A percentile compares a stretch with the other conserved stretches of the same genome.
These are phyloP conservation scores for Ligdia adustata DNA, from an alignment of 2,888 invertebrate species.

Conservation along the genomic window DNA sequence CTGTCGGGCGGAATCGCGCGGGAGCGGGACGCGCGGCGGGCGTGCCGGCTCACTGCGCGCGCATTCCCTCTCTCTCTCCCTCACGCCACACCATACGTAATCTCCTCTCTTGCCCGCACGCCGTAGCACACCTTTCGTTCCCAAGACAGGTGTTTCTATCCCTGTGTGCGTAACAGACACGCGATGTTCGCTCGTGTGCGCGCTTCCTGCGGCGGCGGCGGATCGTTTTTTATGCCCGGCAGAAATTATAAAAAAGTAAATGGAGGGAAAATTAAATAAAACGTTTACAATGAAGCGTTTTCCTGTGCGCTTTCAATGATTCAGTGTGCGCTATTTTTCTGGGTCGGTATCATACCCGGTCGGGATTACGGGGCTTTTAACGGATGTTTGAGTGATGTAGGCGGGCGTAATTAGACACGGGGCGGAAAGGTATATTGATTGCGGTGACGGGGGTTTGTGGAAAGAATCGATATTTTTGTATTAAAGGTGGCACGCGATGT, in stretches of 20 bases:
- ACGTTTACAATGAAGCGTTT: conserved; percentile 83
- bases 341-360: conserved; percentile 62
- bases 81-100: conserved; percentile 54
- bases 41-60: conserved; percentile 77
- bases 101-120: conserved; percentile 61
- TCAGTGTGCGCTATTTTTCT: conserved; percentile 79
- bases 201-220: conserved; percentile 81
- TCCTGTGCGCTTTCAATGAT: conserved; percentile 82
- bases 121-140: conserved; percentile 81
- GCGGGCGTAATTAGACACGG: conserved; percentile 81
- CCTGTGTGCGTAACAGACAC: conserved; percentile 77
- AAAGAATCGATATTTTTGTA: conserved; percentile 83
- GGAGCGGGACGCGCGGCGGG: conserved; percentile 81
- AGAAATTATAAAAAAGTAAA: conserved; percentile 84
- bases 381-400: conserved; percentile 79
- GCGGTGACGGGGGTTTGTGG: conserved; percentile 81
- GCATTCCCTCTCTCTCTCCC: conserved; percentile 67
- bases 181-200: conserved; percentile 62
- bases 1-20: conserved; percentile 61
- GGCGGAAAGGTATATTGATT: conserved; percentile 84
- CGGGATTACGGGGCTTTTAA: conserved; percentile 72
- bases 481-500: conserved; percentile 80
- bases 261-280: conserved; percentile 84
- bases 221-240: conserved; percentile 82
- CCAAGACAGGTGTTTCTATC: conserved; percentile 81